Evolutionary conservation across 2,113 vertebrate genomes (phyloP), one percentile per base, ranked within the genome.

Genomic region (Pelecanoides urinatrix): DNA sequence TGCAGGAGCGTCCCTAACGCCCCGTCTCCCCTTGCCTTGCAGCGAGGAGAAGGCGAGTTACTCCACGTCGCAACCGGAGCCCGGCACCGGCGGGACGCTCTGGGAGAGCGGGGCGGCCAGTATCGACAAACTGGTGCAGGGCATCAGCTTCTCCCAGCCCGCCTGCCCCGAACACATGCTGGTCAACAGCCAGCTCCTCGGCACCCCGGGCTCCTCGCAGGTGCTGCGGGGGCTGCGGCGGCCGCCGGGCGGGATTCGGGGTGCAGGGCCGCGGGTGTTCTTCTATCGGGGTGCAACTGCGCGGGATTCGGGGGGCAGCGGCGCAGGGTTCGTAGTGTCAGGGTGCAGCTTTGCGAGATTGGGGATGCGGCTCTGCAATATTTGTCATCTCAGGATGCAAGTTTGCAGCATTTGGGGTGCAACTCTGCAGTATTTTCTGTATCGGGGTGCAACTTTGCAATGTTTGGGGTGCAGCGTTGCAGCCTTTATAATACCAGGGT

Each of bases 111-210:
- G 96, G 52, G 80, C 98, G 6, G 96, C 98, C 10, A 93, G 96
- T 36, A 97, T 99, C 91, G 98, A 98, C 86, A 96, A 97, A 9
- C 97, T 99, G 10, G 98, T 98, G 52, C 98, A 98, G 93, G 99
- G 98, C 25, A 98, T 99, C 97, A 99, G 99, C 97, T 99, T 99
- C 97, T 99, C 99, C 2, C 99, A 99, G 95, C 99, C 99, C 0
- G 96, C 98, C 61, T 99, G 99, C 92, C 99, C 99, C 7, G 99
- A 99, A 74, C 99, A 99, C 97, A 99, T 99, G 99, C 96, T 99
- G 81, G 96, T 99, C 63, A 98, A 98, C 44, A 99, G 99, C 94
- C 99, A 99, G 50, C 97, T 99, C 42, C 95, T 99, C 13, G 98
- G 98, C 63, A 99, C 99, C 1, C 99, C 99, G 0, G 99, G 99